Evolutionary conservation across 2,113 vertebrate genomes (phyloP), one percentile per base, ranked within the genome.

Genomic region (Eubucco bourcierii): DNA sequence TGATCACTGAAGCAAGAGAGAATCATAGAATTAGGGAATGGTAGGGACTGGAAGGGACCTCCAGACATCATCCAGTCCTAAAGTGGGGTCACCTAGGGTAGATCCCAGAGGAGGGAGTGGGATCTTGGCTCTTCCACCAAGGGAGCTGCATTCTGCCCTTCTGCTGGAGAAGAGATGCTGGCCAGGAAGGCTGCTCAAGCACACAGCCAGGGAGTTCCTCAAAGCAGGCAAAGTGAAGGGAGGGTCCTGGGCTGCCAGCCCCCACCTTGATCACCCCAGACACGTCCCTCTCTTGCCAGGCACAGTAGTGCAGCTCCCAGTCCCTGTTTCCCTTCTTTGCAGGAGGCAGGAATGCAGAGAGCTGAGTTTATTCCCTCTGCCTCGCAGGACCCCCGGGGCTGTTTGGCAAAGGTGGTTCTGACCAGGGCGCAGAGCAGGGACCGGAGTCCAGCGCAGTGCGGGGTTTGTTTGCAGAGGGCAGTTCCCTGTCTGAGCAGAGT

Each of bases 81-180:
- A 50, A 50, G 47, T 20, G 21, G 21, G 47, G 21, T 50, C 47
- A 50, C 21, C 47, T 11, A 12, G 47, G 20, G 47, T 20, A 50
- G 47, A 10, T 23, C 47, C 47, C 47, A 23, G 47, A 1, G 0
- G 39, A 37, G 8, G 86, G n/a, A 37, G 46, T 2, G 37, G 20
- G 31, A 21, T 9, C 20, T 37, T 46, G 4, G 0, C 37, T 12
- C 34, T 46, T 13, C 6, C 29, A 6, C 3, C 0, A 3, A 56
- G 71, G 70, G 24, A 11, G 7, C 34, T 1, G 0, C 10, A 0
- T 24, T 20, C 6, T 10, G 74, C 33, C 53, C 68, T 6, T 15
- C 50, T 5, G 53, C 6, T 1, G 25, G 66, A 29, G 17, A 27
- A 50, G 1, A 4, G 10, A 2, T 72, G 50, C 19, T 2, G 79